Evolutionary conservation across 2,797 vertebrate species (phyloP).

Genomic region (Garrulus glandarius): DNA sequence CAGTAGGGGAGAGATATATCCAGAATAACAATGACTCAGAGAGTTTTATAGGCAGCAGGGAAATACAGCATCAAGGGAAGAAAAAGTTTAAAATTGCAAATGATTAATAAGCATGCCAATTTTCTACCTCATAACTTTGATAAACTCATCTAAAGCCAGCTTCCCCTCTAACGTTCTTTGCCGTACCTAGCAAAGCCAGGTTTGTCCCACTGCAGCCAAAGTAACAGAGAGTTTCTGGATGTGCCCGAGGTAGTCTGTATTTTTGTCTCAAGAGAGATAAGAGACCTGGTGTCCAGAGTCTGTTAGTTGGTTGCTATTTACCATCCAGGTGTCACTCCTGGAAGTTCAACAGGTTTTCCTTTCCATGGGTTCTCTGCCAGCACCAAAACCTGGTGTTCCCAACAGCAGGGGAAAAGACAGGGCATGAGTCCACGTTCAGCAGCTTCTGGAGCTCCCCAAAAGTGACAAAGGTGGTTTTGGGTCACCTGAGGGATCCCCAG

Average conservation of each 20-base stretch:
- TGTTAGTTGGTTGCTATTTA: not conserved
- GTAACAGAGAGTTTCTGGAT: not conserved
- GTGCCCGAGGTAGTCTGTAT: rapidly evolving
- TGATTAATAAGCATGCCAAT: not conserved
- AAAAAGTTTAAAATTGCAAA: not conserved
- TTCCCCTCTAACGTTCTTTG: not conserved
- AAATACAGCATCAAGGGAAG: not conserved
- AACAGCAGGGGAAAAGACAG: rapidly evolving
- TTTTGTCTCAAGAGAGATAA: not conserved
- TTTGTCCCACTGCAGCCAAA: not conserved
- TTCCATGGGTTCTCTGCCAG: not conserved
- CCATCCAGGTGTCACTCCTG: not conserved
- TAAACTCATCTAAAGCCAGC: not conserved
- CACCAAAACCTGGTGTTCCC: not conserved
- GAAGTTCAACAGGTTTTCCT: not conserved
- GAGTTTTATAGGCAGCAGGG: not conserved
- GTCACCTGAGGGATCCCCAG: not conserved
- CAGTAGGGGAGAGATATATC: not conserved
- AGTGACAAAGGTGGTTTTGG: not conserved
- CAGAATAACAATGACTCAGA: not conserved
- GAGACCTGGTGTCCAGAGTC: not conserved
- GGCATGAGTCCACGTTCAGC: rapidly evolving
- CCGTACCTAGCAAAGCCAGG: not conserved
- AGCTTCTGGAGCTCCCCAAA: not conserved
- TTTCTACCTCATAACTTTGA: not conserved